These are phyloP conservation scores for Axea sp. DNA, from an alignment of 2,888 invertebrate species.

Conservation along the genomic window DNA sequence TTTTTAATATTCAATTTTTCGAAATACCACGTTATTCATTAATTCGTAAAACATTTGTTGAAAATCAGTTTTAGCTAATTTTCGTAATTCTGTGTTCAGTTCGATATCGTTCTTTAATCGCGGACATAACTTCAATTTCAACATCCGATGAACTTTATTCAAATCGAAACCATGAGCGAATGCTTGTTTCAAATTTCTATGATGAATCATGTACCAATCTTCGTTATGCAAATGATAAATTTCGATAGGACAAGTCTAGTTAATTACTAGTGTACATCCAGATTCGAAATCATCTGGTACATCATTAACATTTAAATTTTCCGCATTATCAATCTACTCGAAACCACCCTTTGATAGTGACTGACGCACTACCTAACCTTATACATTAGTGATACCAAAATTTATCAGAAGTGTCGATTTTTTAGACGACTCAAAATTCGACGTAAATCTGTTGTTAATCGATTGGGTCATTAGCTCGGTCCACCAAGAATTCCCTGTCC, in stretches of 20 bases:
- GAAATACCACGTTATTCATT: too few species aligned
- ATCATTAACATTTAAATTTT: constrained; percentile 10
- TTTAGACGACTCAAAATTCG: constrained; percentile 42
- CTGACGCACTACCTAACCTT: constrained; percentile 52
- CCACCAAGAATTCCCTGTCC: constrained; percentile 1
- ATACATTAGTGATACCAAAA: constrained; percentile 65
- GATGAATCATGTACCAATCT: too few species aligned
- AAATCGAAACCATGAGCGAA: too few species aligned
- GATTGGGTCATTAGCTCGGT: constrained; percentile 14
- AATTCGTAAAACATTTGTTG: too few species aligned
- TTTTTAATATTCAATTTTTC: not conserved
- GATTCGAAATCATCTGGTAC: constrained; percentile 4
- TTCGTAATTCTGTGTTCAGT: too few species aligned
- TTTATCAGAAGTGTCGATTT: constrained; percentile 51
- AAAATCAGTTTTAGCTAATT: too few species aligned
- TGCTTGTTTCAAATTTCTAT: too few species aligned
- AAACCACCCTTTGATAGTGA: constrained; percentile 61
- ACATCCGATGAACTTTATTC: too few species aligned
- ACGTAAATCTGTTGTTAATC: constrained; percentile 29
- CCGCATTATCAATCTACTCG: constrained; percentile 2
- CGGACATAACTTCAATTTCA: too few species aligned
- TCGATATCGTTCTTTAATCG: too few species aligned
- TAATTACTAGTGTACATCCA: constrained; percentile 17
- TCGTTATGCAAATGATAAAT: constrained; percentile 11
- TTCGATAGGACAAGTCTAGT: not conserved